Base-by-base conservation (phyloP, 1,140 invertebrate species). In the Bathynomus jamesi region DNA sequence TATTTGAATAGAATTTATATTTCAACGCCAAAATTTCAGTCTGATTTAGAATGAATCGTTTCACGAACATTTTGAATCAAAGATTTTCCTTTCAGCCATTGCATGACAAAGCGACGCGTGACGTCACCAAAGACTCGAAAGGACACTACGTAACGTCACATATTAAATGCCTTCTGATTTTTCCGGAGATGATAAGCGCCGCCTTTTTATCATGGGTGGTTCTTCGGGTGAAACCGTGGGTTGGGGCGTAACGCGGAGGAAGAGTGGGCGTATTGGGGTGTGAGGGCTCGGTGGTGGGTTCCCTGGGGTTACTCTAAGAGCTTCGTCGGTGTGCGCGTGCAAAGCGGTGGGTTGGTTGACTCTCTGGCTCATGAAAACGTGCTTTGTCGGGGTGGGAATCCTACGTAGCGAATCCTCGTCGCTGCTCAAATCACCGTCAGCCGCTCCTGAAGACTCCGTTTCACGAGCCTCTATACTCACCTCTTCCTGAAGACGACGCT, bases 401-500 rank as follows among this genome's bases (percentile, higher is more conserved):
- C 21, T 53, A 11, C 40, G 13, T 21, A 53, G 13, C 21, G 40
- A 53, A 17, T 53, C 40, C 21, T 53, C 40, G 5, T 53, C 40
- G 21, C 40, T 53, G 5, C 40, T 53, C 21, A 53, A 3, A 11
- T 17, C 11, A 53, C 21, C 40, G 13, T 53, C 40, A 1, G 40
- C 2, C 13, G 21, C 5, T 53, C 40, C 40, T 53, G 40, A 53
- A 1, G 40, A 53, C 28, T 60, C 66, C 13, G 30, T 53, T 32
- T 46, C 32, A 21, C 32, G 28, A 28, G 24, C 60, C 28, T 28
- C 40, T 17, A 40, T 8, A 25, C 61, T 69, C 27, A 61, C 29
- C 24, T 93, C 91, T 81, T 93, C 88, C 79, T 92, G 91, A 60
- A 93, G 79, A 80, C 93, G 91, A 31, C 92, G 85, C 67, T 92